Evolutionary conservation across 2,113 vertebrate genomes (phyloP).

Genomic region (Fukomys damarensis): DNA sequence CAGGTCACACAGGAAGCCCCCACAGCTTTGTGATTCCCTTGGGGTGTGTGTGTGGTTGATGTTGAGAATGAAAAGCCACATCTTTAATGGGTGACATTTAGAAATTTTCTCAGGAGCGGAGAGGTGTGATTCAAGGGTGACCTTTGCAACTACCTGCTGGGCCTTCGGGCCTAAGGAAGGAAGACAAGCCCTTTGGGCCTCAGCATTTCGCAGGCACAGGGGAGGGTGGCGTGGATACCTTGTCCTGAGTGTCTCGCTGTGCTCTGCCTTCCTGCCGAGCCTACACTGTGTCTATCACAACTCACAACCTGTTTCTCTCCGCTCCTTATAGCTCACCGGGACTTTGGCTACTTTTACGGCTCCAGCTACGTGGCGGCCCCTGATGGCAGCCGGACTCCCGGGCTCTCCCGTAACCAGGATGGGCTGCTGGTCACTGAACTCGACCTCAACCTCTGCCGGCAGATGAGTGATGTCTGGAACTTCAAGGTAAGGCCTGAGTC

Average conservation of each 20-base stretch:
- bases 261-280: not conserved
- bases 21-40: not conserved
- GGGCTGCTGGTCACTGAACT: constrained; percentile 94
- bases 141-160: not conserved
- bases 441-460: constrained; percentile 96
- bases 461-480: constrained; percentile 95
- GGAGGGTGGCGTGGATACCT: not conserved
- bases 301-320: not conserved
- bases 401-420: constrained; percentile 92
- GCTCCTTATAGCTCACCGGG: constrained; percentile 89
- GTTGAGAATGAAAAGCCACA: not conserved
- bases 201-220: not conserved
- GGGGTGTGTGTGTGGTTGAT: not conserved
- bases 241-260: fast-evolving
- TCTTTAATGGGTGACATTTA: not conserved
- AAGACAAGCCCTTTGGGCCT: not conserved
- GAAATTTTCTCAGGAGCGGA: not conserved
- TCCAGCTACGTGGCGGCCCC: constrained; percentile 96
- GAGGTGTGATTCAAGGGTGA: not conserved
- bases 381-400: constrained; percentile 93
- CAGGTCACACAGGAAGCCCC: not conserved
- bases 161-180: not conserved
- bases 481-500: constrained; percentile 91
- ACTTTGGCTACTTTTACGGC: constrained; percentile 96
- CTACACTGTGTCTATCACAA: not conserved